Base-by-base conservation (phyloP, 2,797 vertebrate species). In the Hypotaenidia philippensis region DNA sequence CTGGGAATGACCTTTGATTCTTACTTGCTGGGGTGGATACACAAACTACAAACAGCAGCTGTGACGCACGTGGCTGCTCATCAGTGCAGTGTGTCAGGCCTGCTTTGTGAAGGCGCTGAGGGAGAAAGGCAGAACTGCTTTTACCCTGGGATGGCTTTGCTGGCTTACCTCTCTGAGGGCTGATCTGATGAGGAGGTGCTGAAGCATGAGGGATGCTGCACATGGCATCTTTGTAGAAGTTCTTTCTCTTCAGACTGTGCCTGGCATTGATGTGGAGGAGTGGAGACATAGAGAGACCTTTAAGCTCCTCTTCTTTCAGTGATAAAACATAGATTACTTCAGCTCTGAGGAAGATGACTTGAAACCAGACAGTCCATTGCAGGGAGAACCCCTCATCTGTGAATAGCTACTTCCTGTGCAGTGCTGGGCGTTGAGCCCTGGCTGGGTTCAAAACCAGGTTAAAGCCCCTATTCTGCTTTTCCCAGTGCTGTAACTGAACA, bases 1-100 rank as follows among this genome's bases (percentile, higher is more conserved):
- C 52, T 29, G 21, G 32, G 44, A 70, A 66, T 56, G 81, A 91
- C 91, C 91, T 93, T 72, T 76, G 83, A 31, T 83, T 90, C 80
- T 78, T 78, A 5, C 40, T 85, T 34, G n/a, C 70, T 57, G 66
- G 56, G 63, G 31, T 38, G 57, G 87, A 41, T 86, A 84, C 65
- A 74, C 15, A 50, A 50, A 7, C 41, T 38, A n/a, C 79, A 79
- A 86, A 50, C 25, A 79, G 89, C 72, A 86, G 66, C 94, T 83
- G 76, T 81, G 87, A 61, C 3, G 13, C 11, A 44, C 0, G 1
- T 56, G 91, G 65, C 82, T 34, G 70, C 56, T 65, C 59, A 36
- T 40, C 32, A 17, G 55, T 2, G 0, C 76, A 25, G 61, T 6
- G 49, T 0, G 1, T 71, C 77, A 79, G 66, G 44, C 8, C 11